These are phyloP conservation scores for Glaucidium brasilianum DNA, from an alignment of 2,113 vertebrate species.

Conservation along the genomic window DNA sequence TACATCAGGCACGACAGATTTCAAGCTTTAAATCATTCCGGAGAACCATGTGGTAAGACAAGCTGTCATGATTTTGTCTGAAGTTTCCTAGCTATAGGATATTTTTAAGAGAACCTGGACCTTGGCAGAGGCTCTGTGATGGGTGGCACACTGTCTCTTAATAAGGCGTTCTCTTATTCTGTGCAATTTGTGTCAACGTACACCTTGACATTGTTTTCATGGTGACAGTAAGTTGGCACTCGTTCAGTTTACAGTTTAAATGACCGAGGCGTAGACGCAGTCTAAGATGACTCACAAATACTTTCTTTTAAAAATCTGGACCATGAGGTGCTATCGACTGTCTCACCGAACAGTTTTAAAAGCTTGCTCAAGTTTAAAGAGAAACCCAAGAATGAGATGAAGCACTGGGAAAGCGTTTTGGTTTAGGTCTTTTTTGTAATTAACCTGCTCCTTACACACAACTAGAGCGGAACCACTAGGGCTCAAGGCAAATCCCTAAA, in stretches of 20 bases:
- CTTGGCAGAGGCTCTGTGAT: conserved; percentile 30
- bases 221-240: conserved; percentile 44
- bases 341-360: background rate
- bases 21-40: conserved; percentile 24
- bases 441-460: background rate
- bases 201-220: background rate
- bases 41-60: background rate
- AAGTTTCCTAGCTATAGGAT: conserved; percentile 57
- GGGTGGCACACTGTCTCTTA: conserved; percentile 36
- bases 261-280: background rate
- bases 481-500: background rate
- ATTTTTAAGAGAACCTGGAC: background rate
- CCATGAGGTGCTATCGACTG: background rate
- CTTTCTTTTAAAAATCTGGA: background rate
- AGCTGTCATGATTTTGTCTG: conserved; percentile 39
- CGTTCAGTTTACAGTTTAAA: conserved; percentile 44
- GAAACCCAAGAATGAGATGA: background rate
- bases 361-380: background rate
- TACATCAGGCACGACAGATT: background rate
- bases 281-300: background rate
- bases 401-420: background rate
- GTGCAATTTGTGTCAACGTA: background rate
- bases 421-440: background rate
- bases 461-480: background rate
- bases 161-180: conserved; percentile 1